Conservation (phyloP, 2,888 invertebrate genomes). For the Melikaiella ostensackeni region DNA sequence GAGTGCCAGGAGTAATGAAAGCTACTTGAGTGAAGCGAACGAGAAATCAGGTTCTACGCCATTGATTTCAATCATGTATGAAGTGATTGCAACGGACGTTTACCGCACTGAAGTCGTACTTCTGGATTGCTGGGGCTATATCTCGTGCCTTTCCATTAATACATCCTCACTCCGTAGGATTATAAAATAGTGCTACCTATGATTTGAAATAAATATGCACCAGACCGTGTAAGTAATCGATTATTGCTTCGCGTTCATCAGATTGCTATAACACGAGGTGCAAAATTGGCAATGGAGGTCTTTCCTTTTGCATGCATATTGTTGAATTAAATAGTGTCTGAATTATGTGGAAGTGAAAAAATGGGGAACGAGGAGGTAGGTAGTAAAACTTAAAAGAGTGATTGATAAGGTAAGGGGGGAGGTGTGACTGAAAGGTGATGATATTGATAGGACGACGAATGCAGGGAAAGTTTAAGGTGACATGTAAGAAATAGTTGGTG, state of each 20-base stretch:
- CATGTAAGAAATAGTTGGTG: no score
- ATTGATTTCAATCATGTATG: constrained; percentile 54
- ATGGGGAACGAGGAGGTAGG: no score
- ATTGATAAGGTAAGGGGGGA: no score
- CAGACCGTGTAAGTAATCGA: not conserved
- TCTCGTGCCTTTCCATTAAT: constrained; percentile 53
- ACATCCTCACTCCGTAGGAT: constrained; percentile 40
- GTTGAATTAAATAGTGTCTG: no score
- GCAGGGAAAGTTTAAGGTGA: no score
- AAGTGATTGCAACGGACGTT: constrained; percentile 56
- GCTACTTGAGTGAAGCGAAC: constrained; percentile 5
- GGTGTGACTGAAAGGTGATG: no score
- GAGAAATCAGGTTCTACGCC: constrained; percentile 45
- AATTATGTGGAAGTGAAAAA: no score
- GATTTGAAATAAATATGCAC: constrained; percentile 29
- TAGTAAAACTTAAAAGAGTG: no score
- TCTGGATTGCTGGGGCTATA: constrained; percentile 43
- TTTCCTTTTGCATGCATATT: no score
- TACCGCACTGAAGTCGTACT: constrained; percentile 50
- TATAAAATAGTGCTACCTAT: constrained; percentile 36
- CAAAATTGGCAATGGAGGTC: not conserved
- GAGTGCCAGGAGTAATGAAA: not conserved
- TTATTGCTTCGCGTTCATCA: not conserved
- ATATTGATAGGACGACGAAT: no score
- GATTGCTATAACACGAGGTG: not conserved